Percentiles rank a stretch among this genome's conserved stretches.
Evolutionary conservation across 92 coral and sea anemone genomes (phyloP).

Genomic region (Chrysogorgia sp.): DNA sequence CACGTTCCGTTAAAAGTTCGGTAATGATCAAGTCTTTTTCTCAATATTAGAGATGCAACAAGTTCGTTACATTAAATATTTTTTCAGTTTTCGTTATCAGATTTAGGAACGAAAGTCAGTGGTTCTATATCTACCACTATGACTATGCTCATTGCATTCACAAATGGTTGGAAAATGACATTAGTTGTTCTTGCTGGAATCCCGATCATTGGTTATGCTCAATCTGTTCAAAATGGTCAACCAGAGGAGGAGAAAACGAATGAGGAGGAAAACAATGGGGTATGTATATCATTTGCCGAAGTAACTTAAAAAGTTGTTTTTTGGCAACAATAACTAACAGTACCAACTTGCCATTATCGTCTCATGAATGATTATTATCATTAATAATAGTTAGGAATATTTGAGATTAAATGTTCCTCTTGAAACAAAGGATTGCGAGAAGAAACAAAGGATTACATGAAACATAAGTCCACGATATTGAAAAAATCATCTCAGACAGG

Average conservation of each 20-base stretch:
- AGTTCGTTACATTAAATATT: neutral
- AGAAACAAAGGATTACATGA: too few species aligned
- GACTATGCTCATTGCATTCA: conserved; percentile 76
- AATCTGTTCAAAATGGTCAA: conserved; percentile 75
- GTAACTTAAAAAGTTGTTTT: neutral
- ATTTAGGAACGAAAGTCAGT: conserved; percentile 60
- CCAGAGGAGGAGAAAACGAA: conserved; percentile 64
- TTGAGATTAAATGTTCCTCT: too few species aligned
- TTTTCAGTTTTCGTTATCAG: conserved; percentile 32
- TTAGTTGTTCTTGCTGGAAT: conserved; percentile 87
- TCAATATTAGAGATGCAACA: neutral
- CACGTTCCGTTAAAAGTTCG: conserved; percentile 4
- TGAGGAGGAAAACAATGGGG: conserved; percentile 53
- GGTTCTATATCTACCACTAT: conserved; percentile 72
- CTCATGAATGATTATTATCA: too few species aligned
- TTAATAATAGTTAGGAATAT: too few species aligned
- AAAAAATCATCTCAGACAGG: too few species aligned
- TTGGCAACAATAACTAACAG: neutral
- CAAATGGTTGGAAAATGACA: conserved; percentile 98
- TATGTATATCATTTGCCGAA: neutral
- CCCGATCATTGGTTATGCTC: conserved; percentile 79
- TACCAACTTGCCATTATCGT: neutral
- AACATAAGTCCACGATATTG: too few species aligned
- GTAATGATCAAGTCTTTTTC: neutral
- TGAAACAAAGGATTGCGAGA: too few species aligned